These are phyloP conservation scores for Gymnogyps californianus DNA, from an alignment of 2,113 vertebrate species.

Conservation along the genomic window DNA sequence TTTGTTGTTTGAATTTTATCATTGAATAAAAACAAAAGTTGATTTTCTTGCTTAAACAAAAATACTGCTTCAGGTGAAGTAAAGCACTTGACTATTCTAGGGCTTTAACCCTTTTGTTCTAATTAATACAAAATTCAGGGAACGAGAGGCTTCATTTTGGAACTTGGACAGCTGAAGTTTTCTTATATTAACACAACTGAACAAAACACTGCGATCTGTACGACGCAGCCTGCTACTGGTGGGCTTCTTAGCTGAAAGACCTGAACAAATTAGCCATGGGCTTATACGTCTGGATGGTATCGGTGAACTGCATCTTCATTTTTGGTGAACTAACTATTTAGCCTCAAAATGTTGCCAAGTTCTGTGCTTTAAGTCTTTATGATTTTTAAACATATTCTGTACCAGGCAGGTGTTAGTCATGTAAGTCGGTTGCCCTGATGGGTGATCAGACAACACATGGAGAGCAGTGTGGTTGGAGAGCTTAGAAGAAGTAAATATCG, in stretches of 20 bases:
- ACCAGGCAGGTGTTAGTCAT: background rate
- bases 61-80: background rate
- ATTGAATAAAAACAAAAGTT: background rate
- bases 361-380: background rate
- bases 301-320: rapidly evolving
- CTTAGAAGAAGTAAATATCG: too few relatives aligned
- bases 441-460: rapidly evolving
- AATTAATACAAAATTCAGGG: background rate
- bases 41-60: background rate
- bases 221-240: rapidly evolving
- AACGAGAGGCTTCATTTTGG: background rate
- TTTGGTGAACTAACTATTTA: background rate
- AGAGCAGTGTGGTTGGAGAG: background rate
- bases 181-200: background rate
- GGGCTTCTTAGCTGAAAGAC: background rate
- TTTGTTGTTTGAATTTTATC: background rate
- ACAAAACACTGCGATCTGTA: rapidly evolving
- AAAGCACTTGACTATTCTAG: background rate
- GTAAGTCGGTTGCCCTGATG: rapidly evolving
- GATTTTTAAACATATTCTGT: rapidly evolving
- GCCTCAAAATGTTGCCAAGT: background rate
- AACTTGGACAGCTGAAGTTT: background rate
- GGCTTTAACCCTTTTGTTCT: background rate
- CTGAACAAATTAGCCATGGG: background rate
- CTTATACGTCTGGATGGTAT: background rate